phyloP scores from a whole-genome alignment of 1,140 invertebrate genomes.

The Drosophila pseudoobscura region DNA sequence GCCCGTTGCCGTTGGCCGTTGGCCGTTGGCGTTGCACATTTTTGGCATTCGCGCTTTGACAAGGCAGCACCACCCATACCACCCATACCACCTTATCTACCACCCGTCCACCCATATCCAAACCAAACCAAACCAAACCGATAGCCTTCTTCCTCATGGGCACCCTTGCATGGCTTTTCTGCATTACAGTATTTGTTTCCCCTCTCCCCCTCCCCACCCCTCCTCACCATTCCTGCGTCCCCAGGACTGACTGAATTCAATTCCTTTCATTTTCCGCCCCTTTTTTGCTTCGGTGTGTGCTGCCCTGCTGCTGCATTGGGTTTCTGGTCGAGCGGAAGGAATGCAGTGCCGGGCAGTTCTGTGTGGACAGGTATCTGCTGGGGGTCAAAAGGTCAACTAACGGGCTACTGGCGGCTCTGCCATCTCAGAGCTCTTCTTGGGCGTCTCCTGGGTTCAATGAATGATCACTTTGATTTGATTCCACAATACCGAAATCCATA shows the following conservation, averaged over 20 bases:
- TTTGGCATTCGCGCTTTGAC: constrained; percentile 80
- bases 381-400: constrained; percentile 17
- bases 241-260: constrained; percentile 20
- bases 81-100: too few relatives aligned
- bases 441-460: too few relatives aligned
- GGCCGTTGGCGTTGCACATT: constrained; percentile 62
- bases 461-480: too few relatives aligned
- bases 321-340: constrained; percentile 35
- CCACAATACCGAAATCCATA: not conserved
- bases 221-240: not conserved
- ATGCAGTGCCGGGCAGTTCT: constrained; percentile 25
- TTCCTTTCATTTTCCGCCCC: constrained; percentile 20
- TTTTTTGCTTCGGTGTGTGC: too few relatives aligned
- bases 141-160: too few relatives aligned
- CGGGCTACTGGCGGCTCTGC: too few relatives aligned
- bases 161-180: not conserved
- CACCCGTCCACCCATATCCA: too few relatives aligned
- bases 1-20: not conserved
- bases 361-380: not conserved
- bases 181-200: constrained; percentile 37
- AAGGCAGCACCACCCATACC: constrained; percentile 24
- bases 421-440: too few relatives aligned
- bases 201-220: not conserved
- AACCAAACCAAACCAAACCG: too few relatives aligned
- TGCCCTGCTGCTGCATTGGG: constrained; percentile 41